Base-by-base conservation (phyloP, 2,888 invertebrate species). In the Capitulum mitella region DNA sequence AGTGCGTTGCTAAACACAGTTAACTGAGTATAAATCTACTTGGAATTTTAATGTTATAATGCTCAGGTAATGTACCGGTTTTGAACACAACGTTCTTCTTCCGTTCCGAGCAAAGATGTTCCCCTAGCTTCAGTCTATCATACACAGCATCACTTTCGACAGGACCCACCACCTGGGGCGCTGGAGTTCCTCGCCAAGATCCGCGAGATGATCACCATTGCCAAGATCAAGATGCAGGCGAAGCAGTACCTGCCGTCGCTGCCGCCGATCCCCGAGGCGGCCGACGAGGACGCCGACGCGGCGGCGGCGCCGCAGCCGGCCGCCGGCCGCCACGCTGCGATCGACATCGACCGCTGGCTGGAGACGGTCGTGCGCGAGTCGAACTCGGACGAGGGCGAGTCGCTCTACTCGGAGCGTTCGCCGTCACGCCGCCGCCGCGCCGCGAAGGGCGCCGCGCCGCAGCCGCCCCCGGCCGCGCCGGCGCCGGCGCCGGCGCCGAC, bases 121-220 rank as follows among this genome's bases (percentile, higher is more conserved):
- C n/a, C n/a, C n/a, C n/a, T n/a, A n/a, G n/a, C n/a, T n/a, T n/a
- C n/a, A n/a, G n/a, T n/a, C n/a, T n/a, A n/a, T n/a, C n/a, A n/a
- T n/a, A n/a, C n/a, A n/a, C n/a, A n/a, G n/a, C n/a, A n/a, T n/a
- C n/a, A n/a, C n/a, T n/a, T n/a, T n/a, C n/a, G n/a, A n/a, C 87
- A 94, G 92, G 91, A 93, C 82, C 96, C 96, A 37, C 95, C 96
- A 76, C 92, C 93, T 70, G 94, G 94, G 78, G 95, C 96, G 40
- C 87, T 95, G 82, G 95, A 96, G 86, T 96, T 96, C 85, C 88
- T 96, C 78, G 89, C 90, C 0, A 94, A 94, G 88, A 94, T 96
- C 81, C 90, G 96, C 81, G 94, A 95, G 88, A 95, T 95, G 12
- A 95, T 95, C 83, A 89, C 93, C 70, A 91, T 95, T 78, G 95